These are phyloP conservation scores for Argopecten irradians DNA, from an alignment of 1,140 invertebrate species.

Conservation along the genomic window DNA sequence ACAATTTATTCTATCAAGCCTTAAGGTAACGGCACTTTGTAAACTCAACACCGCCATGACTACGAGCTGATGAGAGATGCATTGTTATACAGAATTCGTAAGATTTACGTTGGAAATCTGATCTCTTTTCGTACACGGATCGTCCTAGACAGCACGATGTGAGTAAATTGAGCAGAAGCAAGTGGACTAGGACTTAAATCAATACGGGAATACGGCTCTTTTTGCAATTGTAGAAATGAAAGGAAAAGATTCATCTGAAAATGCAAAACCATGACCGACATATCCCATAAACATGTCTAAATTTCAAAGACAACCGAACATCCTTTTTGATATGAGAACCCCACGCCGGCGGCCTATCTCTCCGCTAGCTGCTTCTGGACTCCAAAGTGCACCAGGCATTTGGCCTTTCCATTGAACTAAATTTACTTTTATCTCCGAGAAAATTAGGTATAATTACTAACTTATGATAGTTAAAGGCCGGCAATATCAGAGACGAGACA, in stretches of 20 bases:
- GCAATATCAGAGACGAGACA: conserved; percentile 1
- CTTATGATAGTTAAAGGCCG: conserved; percentile 21
- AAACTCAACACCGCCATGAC: background rate
- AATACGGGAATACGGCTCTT: conserved; percentile 21
- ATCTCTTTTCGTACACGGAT: background rate
- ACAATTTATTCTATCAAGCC: background rate
- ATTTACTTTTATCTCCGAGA: conserved; percentile 11
- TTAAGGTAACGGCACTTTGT: background rate
- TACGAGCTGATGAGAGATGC: background rate
- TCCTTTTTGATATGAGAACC: conserved; percentile 10
- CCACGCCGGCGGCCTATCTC: conserved; percentile 18
- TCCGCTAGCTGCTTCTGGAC: conserved; percentile 3
- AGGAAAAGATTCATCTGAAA: conserved; percentile 22
- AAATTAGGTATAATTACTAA: conserved; percentile 23
- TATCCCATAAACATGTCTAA: conserved; percentile 22
- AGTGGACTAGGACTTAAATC: conserved; percentile 14
- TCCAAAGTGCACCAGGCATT: conserved; percentile 8
- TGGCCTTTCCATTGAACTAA: conserved; percentile 21
- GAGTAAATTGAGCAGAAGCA: conserved; percentile 8
- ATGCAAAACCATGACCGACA: conserved; percentile 15
- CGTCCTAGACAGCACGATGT: background rate
- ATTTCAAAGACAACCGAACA: conserved; percentile 9
- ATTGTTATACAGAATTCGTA: background rate
- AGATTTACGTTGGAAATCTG: conserved; percentile 16
- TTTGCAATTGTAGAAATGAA: conserved; percentile 18